phyloP scores from a whole-genome alignment of 2,113 vertebrate species.

The Vidua chalybeata region DNA sequence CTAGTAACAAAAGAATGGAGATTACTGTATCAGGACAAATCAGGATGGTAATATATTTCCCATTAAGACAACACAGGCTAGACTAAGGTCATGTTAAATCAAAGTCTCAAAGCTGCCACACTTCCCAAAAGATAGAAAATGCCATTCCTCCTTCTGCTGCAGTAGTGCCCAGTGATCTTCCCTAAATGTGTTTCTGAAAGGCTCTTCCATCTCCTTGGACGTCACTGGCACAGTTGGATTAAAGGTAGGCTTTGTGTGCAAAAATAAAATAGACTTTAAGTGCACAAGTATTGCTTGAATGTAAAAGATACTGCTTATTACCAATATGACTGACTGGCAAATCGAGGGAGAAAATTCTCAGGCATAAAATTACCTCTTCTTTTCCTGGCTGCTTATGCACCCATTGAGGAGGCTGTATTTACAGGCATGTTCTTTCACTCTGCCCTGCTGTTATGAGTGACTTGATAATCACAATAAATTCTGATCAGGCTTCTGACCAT shows the following conservation, averaged over 20 bases:
- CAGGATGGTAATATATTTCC: neutral
- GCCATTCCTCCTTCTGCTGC: neutral
- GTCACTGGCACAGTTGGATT: neutral
- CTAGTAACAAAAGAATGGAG: neutral
- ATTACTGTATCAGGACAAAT: constrained; percentile 28
- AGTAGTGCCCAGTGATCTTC: neutral
- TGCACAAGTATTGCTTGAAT: neutral
- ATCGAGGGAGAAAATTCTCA: neutral
- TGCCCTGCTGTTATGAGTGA: neutral
- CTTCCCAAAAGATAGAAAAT: neutral
- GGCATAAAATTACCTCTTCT: neutral
- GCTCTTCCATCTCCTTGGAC: neutral
- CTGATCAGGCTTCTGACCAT: neutral
- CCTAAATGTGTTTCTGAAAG: neutral
- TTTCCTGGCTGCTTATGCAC: neutral
- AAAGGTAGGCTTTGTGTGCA: neutral
- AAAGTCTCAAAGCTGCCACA: neutral
- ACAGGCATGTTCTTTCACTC: neutral
- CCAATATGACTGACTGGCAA: neutral
- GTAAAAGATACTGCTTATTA: neutral
- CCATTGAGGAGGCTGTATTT: neutral
- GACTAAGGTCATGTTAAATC: neutral
- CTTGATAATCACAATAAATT: neutral
- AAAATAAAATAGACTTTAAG: neutral
- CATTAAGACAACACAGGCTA: neutral